Evolutionary conservation across 2,797 vertebrate genomes (phyloP).

Genomic region (Spheniscus humboldti): DNA sequence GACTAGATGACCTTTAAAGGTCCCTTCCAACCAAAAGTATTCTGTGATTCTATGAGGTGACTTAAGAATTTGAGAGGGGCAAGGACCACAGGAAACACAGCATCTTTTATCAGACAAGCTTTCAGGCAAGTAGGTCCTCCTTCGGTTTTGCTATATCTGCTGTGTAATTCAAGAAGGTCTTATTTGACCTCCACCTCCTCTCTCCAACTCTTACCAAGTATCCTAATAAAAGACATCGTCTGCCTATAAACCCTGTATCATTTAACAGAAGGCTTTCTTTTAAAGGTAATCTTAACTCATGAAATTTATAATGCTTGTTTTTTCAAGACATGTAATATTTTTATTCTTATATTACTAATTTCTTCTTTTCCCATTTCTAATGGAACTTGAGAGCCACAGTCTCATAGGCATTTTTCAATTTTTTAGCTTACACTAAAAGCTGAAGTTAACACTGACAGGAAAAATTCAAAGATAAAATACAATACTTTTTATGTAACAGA

Average conservation of each 20-base stretch:
- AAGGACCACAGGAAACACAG: not conserved
- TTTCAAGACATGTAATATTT: not conserved
- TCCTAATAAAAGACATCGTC: not conserved
- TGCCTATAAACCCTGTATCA: not conserved
- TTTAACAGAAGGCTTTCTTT: not conserved
- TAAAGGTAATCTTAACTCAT: not conserved
- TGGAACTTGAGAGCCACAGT: not conserved
- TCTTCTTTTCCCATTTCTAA: not conserved
- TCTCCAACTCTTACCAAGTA: not conserved
- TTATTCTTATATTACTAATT: not conserved
- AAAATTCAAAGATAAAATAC: not conserved
- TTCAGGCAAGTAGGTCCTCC: not conserved
- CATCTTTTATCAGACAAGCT: not conserved
- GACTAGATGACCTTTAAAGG: not conserved
- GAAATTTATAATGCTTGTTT: not conserved
- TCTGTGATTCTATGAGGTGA: not conserved
- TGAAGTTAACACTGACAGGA: not conserved
- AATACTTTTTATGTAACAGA: not conserved
- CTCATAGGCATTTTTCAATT: not conserved
- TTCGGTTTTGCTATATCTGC: not conserved
- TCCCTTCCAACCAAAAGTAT: not conserved
- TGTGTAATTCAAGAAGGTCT: not conserved
- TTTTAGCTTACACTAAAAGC: not conserved
- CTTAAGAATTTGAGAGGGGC: not conserved
- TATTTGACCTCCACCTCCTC: not conserved